These are phyloP conservation scores for Hemicordylus capensis DNA, from an alignment of 2,113 vertebrate species.

Conservation along the genomic window DNA sequence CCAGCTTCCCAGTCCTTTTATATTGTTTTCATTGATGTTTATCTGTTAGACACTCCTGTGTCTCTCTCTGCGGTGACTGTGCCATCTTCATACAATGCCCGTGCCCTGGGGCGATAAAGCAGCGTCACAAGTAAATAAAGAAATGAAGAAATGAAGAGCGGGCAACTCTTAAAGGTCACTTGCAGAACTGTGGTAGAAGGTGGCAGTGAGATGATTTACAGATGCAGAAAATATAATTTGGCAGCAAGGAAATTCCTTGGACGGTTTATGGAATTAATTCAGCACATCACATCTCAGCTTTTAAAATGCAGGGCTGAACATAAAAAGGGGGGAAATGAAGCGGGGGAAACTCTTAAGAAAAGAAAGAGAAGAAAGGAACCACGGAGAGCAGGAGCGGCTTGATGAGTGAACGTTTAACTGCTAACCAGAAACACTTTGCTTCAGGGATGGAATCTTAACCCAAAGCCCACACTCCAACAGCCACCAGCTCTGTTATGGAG, in stretches of 20 bases:
- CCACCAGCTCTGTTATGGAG: slow-evolving; percentile 3
- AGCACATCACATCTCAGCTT: slow-evolving; percentile 12
- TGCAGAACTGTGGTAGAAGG: slow-evolving; percentile 65
- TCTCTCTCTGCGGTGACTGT: slow-evolving; percentile 8
- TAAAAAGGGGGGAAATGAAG: not conserved
- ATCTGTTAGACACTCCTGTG: not conserved
- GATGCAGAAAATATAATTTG: slow-evolving; percentile 63
- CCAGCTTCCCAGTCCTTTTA: slow-evolving; percentile 29
- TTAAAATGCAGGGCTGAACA: not conserved
- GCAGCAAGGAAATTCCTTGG: slow-evolving; percentile 60
- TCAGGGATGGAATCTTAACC: slow-evolving; percentile 17
- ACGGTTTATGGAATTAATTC: slow-evolving; percentile 64
- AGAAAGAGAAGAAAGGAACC: slow-evolving; percentile 6
- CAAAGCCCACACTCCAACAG: slow-evolving; percentile 1
- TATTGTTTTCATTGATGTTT: slow-evolving; percentile 28
- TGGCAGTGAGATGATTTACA: slow-evolving; percentile 65
- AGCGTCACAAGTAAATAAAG: slow-evolving; percentile 46
- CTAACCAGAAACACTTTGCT: slow-evolving; percentile 31
- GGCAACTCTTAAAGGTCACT: slow-evolving; percentile 66
- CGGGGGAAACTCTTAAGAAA: slow-evolving; percentile 33
- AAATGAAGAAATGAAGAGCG: slow-evolving; percentile 33
- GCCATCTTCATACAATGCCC: slow-evolving; percentile 30
- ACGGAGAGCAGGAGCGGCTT: slow-evolving; percentile 20
- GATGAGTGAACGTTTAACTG: slow-evolving; percentile 9
- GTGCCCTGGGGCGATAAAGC: slow-evolving; percentile 41